Percentiles rank a stretch among this genome's conserved stretches.
phyloP scores from a whole-genome alignment of 2,888 invertebrate genomes.

The Lacanobia oleracea region DNA sequence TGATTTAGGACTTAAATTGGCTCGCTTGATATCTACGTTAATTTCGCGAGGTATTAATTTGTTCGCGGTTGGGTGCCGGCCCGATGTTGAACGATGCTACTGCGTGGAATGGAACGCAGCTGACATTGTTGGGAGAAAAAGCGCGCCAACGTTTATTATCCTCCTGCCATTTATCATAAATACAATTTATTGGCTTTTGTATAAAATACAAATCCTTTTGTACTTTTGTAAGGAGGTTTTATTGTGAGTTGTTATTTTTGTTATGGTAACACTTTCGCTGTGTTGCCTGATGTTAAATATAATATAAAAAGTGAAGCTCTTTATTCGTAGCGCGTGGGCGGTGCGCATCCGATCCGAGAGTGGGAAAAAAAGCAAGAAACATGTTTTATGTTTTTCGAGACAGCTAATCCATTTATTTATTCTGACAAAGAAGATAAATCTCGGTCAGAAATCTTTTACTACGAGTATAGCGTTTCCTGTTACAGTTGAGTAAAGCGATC shows the following conservation, averaged over 20 bases:
- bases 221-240: conserved; percentile 39
- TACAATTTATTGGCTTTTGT: conserved; percentile 58
- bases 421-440: conserved; percentile 66
- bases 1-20: conserved; percentile 47
- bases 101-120: conserved; percentile 55
- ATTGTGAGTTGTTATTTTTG: conserved; percentile 50
- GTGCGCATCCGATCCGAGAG: conserved; percentile 44
- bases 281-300: conserved; percentile 53
- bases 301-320: conserved; percentile 49
- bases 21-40: conserved; percentile 43
- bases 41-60: conserved; percentile 74
- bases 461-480: conserved; percentile 56
- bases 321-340: conserved; percentile 61
- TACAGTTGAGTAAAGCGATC: conserved; percentile 36
- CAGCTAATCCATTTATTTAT: conserved; percentile 66
- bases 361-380: conserved; percentile 53
- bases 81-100: conserved; percentile 68
- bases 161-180: conserved; percentile 58
- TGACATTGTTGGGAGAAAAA: conserved; percentile 61
- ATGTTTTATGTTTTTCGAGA: conserved; percentile 56
- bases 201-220: conserved; percentile 53
- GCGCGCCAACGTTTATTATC: conserved; percentile 54
- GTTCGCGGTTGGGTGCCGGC: conserved; percentile 74
- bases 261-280: conserved; percentile 52
- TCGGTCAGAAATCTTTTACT: conserved; percentile 47